These are phyloP conservation scores for Agonopterix alstromeriana DNA, from an alignment of 2,888 invertebrate species.

Conservation along the genomic window DNA sequence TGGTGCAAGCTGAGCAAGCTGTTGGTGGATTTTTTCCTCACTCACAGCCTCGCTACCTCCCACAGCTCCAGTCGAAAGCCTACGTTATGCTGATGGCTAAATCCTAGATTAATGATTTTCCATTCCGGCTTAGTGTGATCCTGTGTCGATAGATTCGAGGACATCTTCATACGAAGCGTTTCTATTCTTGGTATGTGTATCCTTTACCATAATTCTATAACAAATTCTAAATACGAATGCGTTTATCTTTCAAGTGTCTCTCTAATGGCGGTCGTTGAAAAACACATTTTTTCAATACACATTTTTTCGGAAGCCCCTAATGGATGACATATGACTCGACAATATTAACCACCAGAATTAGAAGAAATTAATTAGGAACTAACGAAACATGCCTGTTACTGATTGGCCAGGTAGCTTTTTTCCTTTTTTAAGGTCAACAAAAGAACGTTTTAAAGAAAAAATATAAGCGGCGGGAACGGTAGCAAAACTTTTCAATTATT, in stretches of 20 bases:
- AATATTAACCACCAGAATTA: slow-evolving; percentile 50
- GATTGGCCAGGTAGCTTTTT: slow-evolving; percentile 50
- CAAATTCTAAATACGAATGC: slow-evolving; percentile 20
- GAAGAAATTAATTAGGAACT: slow-evolving; percentile 64
- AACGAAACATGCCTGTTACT: slow-evolving; percentile 31
- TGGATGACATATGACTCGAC: slow-evolving; percentile 66
- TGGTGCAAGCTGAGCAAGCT: no score
- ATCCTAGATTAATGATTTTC: no score
- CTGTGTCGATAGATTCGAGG: no score
- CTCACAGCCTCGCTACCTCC: no score
- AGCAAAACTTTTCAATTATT: slow-evolving; percentile 62
- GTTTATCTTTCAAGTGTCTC: slow-evolving; percentile 65
- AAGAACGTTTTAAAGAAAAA: slow-evolving; percentile 32
- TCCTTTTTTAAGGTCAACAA: slow-evolving; percentile 33
- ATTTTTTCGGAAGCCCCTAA: slow-evolving; percentile 49
- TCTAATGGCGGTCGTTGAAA: slow-evolving; percentile 64
- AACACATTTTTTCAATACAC: slow-evolving; percentile 40
- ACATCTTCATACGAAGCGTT: no score
- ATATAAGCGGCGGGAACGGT: slow-evolving; percentile 50
- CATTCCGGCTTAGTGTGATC: no score
- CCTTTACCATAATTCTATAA: neutral
- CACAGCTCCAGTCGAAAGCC: no score
- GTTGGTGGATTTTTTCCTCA: no score
- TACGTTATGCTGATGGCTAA: no score
- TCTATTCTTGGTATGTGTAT: neutral